Conservation (phyloP, 2,797 vertebrate genomes). For the Sciurus vulgaris region DNA sequence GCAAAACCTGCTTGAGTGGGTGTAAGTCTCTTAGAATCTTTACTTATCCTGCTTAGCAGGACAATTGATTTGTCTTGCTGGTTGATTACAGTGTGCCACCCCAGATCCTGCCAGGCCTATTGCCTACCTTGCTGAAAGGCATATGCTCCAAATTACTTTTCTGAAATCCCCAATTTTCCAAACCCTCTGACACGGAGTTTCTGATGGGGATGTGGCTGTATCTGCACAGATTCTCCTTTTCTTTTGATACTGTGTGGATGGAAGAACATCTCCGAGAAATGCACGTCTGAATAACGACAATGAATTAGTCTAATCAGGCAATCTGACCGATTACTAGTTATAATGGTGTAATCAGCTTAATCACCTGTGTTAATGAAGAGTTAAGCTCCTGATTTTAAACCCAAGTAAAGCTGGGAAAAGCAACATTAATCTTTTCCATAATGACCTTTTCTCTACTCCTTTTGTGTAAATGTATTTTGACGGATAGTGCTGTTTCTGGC, state of each 20-base stretch:
- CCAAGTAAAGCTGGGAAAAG: conserved; percentile 54
- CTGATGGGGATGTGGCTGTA: not conserved
- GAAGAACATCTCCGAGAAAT: conserved; percentile 57
- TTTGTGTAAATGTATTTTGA: conserved; percentile 7
- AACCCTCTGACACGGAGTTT: not conserved
- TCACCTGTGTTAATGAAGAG: conserved; percentile 72
- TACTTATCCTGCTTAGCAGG: not conserved
- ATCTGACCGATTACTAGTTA: conserved; percentile 67
- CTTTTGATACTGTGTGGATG: not conserved
- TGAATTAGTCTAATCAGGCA: conserved; percentile 79
- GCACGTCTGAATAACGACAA: conserved; percentile 76
- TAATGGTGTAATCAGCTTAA: conserved; percentile 59
- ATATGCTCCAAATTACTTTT: not conserved
- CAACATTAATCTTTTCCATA: conserved; percentile 62
- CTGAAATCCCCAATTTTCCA: not conserved
- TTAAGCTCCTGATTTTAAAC: conserved; percentile 69
- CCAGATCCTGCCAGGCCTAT: not conserved
- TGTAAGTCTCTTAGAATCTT: not conserved
- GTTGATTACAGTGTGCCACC: not conserved
- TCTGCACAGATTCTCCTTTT: not conserved
- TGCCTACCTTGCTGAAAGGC: not conserved
- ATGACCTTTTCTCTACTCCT: conserved; percentile 39
- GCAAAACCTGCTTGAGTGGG: not conserved
- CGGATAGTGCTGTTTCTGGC: not conserved
- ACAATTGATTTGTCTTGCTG: not conserved